phyloP scores from a whole-genome alignment of 2,888 invertebrate genomes.

The Nemotelus nigrinus region DNA sequence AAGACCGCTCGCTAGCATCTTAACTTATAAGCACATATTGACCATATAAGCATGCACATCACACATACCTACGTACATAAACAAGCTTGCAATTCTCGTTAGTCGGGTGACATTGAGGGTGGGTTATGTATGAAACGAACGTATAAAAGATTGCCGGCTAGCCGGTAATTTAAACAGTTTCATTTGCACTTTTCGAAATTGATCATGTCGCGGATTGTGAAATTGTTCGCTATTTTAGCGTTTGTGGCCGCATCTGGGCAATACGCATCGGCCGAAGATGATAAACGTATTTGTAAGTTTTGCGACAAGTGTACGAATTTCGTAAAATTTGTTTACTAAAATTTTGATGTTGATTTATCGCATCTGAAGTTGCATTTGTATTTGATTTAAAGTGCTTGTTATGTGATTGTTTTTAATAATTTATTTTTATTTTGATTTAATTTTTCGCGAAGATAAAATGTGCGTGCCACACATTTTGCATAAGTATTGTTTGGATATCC shows the following conservation, averaged over 20 bases:
- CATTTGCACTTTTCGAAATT: not conserved
- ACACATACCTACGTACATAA: too few species aligned
- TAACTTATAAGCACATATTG: too few species aligned
- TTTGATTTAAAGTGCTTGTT: not conserved
- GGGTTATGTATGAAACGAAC: not conserved
- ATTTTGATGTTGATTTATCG: not conserved
- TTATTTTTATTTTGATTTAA: not conserved
- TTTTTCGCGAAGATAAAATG: conserved; percentile 71
- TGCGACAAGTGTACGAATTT: not conserved
- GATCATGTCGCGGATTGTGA: conserved; percentile 30
- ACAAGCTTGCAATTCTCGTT: too few species aligned
- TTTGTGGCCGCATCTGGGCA: conserved; percentile 3
- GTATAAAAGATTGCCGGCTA: conserved; percentile 28
- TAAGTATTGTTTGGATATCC: conserved; percentile 70
- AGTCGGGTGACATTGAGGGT: too few species aligned
- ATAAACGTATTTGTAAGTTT: conserved; percentile 37
- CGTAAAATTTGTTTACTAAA: not conserved
- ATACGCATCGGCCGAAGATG: not conserved
- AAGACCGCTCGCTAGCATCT: not conserved
- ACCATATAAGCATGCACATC: too few species aligned
- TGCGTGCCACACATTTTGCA: conserved; percentile 76
- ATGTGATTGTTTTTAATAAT: not conserved
- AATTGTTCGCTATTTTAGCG: conserved; percentile 27
- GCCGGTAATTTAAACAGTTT: not conserved
- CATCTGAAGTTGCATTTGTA: too few species aligned